Base-by-base conservation (phyloP, 2,888 invertebrate species). In the Pogonocherus hispidulus region DNA sequence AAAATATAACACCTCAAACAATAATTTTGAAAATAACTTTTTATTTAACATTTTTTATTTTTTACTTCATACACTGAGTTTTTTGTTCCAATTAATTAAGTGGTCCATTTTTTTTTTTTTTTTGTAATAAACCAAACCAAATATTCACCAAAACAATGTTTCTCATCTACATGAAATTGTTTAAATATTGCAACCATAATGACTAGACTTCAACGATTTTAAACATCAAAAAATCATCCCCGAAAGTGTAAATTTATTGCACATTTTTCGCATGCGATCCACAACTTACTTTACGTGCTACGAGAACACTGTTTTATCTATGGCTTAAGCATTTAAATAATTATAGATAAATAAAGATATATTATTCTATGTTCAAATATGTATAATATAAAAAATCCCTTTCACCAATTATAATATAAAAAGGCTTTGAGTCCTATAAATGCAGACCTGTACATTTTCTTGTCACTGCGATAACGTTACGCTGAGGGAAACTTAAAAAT, bases 401-500 rank as follows among this genome's bases (percentile, higher is more conserved):
- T 78, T 80, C 80, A 82, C 81, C 82, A 76, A 76, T 74, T 75
- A 78, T 70, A 73, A 77, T 76, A 77, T 76, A 79, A 79, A 78
- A 78, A 77, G 78, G 72, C 74, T 78, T 77, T 69, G 71, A 71
- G 70, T 69, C 70, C 72, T 69, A 71, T 66, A 67, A 75, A 67
- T 62, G 55, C 60, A 66, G 55, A 27, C 52, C 52, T 54, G 16
- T 54, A 54, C 32, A 27, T 46, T 37, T 52, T 52, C 69, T 71
- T 60, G 67, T 73, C 73, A 71, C 69, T 72, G 75, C 69, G 71
- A 65, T 69, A 69, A 67, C 74, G 75, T 76, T 73, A 74, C 76
- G 74, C 63, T 68, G 63, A 37, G 49, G 49, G 27, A 65, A 76
- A 78, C 70, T 75, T 70, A 78, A 76, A 76, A 73, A 77, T 77